These are phyloP conservation scores for Pollachius pollachius DNA, from an alignment of 2,113 vertebrate genomes.

Conservation along the genomic window DNA sequence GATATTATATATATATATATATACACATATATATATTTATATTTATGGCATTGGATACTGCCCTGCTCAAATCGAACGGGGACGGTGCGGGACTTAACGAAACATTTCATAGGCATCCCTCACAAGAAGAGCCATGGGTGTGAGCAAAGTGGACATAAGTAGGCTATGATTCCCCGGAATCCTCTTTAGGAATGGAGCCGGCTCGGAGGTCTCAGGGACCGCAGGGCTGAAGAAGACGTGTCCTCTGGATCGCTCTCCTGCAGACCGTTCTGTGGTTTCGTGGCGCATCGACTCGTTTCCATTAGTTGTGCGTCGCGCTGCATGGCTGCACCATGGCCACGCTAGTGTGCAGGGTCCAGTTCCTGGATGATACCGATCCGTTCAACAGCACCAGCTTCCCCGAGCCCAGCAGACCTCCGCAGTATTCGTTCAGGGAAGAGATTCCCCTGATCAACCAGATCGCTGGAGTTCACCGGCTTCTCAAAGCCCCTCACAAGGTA, in stretches of 20 bases:
- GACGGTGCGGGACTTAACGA: constrained; percentile 19
- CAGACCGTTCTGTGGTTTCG: constrained; percentile 10
- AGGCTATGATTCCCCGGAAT: constrained; percentile 23
- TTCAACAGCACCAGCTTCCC: constrained; percentile 98
- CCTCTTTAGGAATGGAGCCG: constrained; percentile 45
- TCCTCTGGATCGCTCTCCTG: constrained; percentile 29
- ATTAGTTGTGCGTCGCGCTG: constrained; percentile 56
- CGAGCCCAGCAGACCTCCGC: constrained; percentile 89
- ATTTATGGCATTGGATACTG: constrained; percentile 11
- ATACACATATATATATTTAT: too few species aligned
- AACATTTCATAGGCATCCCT: constrained; percentile 13
- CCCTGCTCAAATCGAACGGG: constrained; percentile 24
- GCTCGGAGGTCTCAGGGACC: constrained; percentile 61
- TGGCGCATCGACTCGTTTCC: constrained; percentile 48
- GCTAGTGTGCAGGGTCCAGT: constrained; percentile 90
- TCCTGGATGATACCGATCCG: constrained; percentile 96
- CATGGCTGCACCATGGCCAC: constrained; percentile 91
- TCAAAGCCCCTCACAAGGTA: constrained; percentile 95
- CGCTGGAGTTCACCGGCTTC: constrained; percentile 87
- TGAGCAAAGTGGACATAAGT: neutral
- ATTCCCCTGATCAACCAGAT: constrained; percentile 90
- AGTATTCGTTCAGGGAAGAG: constrained; percentile 92
- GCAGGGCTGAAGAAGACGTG: constrained; percentile 60
- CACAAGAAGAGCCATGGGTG: constrained; percentile 30
- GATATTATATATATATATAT: too few species aligned